Percentiles rank a stretch among this genome's conserved stretches.
Evolutionary conservation across 2,888 invertebrate species (phyloP).

Genomic region (Chloromyia formosa): DNA sequence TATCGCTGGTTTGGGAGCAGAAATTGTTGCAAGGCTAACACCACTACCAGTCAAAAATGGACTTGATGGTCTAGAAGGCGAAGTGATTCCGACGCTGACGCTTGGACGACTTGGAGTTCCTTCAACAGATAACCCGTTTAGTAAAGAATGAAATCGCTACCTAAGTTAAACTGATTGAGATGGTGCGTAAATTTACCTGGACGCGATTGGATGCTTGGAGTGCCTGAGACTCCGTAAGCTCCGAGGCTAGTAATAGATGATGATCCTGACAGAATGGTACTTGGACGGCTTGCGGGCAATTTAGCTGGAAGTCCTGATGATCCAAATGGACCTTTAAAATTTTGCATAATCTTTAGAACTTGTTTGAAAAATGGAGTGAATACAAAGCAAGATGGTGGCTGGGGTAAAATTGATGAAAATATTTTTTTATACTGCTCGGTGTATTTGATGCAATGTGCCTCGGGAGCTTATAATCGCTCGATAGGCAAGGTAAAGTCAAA

Average conservation of each 20-base stretch:
- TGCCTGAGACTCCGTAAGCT: background rate
- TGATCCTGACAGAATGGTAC: background rate
- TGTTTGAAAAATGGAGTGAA: no score
- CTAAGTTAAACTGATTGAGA: background rate
- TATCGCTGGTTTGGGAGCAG: background rate
- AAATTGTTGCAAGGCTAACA: no score
- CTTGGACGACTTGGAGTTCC: background rate
- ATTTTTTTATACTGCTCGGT: no score
- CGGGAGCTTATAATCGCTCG: no score
- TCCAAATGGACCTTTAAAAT: conserved; percentile 29
- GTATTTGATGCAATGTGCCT: no score
- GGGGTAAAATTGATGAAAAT: no score
- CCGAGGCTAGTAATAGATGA: background rate
- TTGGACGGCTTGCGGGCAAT: conserved; percentile 5
- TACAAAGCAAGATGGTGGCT: no score
- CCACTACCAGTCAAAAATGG: conserved; percentile 12
- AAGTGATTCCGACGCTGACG: conserved; percentile 1
- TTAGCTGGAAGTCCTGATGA: conserved; percentile 53
- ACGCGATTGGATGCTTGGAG: conserved; percentile 54
- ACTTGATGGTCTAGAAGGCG: conserved; percentile 9
- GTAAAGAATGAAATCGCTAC: background rate
- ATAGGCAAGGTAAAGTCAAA: no score
- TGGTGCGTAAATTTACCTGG: conserved; percentile 50
- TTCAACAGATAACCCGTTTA: background rate
- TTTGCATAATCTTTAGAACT: no score